Base-by-base conservation (phyloP, 2,888 invertebrate species). In the Xestoiulus laeticollis region DNA sequence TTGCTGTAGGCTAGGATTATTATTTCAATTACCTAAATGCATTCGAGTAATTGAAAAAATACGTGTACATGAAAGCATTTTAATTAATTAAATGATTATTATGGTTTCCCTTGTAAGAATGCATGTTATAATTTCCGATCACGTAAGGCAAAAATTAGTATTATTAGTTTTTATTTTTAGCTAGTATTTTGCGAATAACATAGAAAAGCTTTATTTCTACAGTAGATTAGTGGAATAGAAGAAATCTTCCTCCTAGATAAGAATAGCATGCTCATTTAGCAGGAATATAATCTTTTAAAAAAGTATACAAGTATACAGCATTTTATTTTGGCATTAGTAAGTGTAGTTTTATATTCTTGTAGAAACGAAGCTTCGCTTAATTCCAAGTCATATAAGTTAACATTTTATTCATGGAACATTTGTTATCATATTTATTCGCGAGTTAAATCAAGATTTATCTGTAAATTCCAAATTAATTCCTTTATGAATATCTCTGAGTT, bases 51-150 rank as follows among this genome's bases (percentile, higher is more conserved):
- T 30, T 78, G 30, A 8, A 8, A 30, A 78, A 32, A 78, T n/a
- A n/a, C n/a, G n/a, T n/a, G n/a, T n/a, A 30, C 16, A 14, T 22
- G 30, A 16, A 26, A 12, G 0, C 0, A 14, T 12, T 78, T 78
- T 78, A 78, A 78, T 78, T 78, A 78, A 78, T 78, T 30, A 30
- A 78, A 78, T 30, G 30, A 78, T 30, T 30, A 38, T 78, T 78
- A 78, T 30, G 30, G 30, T 26, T 30, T 78, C 30, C 14, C 2
- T 30, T 2, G 68, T 78, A 30, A 16, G 14, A 14, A 78, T 78
- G 78, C 30, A 78, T 78, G 30, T 30, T 78, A 30, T 32, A 30
- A 6, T 30, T 32, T 32, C 30, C 12, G 26, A 78, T 78, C 78
- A 78, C 78, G 30, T 78, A 78, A 78, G 30, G 78, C 2, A 16